A percentile compares a stretch with the other conserved stretches of the same genome.
Evolutionary conservation across 2,797 vertebrate genomes (phyloP).

Genomic region (Enteromius fasciolatus): DNA sequence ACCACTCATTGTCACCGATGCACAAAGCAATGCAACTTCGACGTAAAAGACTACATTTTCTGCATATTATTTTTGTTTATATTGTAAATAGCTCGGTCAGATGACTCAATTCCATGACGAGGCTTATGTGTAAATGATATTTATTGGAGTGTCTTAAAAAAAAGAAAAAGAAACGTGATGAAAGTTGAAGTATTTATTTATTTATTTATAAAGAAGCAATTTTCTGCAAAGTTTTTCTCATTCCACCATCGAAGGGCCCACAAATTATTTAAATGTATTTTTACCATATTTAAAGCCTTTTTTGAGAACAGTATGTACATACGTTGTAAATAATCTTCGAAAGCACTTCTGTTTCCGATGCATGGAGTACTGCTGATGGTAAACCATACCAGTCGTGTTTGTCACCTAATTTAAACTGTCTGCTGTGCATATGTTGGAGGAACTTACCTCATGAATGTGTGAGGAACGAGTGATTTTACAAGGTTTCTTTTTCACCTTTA

Average conservation of each 20-base stretch:
- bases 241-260: slow-evolving; percentile 81
- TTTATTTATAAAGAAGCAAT: slow-evolving; percentile 74
- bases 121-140: slow-evolving; percentile 73
- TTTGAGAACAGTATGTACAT: slow-evolving; percentile 73
- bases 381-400: slow-evolving; percentile 55
- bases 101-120: slow-evolving; percentile 73
- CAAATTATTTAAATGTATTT: slow-evolving; percentile 75
- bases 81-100: slow-evolving; percentile 55
- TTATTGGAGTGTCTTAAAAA: slow-evolving; percentile 72
- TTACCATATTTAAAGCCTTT: slow-evolving; percentile 80
- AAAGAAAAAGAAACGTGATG: slow-evolving; percentile 45
- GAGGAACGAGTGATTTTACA: slow-evolving; percentile 38
- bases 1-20: slow-evolving; percentile 72
- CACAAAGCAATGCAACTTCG: slow-evolving; percentile 90
- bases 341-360: slow-evolving; percentile 77
- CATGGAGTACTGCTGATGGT: slow-evolving; percentile 75
- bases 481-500: slow-evolving; percentile 53
- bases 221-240: slow-evolving; percentile 69
- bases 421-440: slow-evolving; percentile 65
- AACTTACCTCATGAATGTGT: slow-evolving; percentile 55
- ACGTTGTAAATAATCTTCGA: slow-evolving; percentile 74
- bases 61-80: slow-evolving; percentile 60
- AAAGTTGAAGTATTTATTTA: slow-evolving; percentile 80
- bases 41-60: slow-evolving; percentile 68
- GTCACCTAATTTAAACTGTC: slow-evolving; percentile 48